phyloP scores from a whole-genome alignment of 2,113 vertebrate genomes.

The Spilogale gracilis region DNA sequence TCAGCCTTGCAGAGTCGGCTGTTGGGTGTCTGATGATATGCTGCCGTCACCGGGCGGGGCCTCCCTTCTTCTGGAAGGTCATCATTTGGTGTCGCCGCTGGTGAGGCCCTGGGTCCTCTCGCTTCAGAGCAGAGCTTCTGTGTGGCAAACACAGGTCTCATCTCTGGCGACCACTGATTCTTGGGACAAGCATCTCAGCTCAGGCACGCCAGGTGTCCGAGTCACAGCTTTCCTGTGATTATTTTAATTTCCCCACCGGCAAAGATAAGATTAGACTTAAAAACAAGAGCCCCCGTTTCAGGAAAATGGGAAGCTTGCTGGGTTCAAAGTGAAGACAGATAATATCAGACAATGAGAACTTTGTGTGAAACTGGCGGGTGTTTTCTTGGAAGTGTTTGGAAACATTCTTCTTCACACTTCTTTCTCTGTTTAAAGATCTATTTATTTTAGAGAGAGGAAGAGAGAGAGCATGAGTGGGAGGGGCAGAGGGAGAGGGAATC shows the following conservation, averaged over 20 bases:
- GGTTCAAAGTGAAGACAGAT: background rate
- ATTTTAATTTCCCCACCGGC: background rate
- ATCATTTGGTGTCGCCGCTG: rapidly evolving
- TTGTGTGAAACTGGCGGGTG: rapidly evolving
- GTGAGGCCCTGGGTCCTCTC: background rate
- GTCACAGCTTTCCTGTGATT: background rate
- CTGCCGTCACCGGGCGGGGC: background rate
- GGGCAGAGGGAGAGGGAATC: background rate
- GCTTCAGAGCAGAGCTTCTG: background rate
- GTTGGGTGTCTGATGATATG: rapidly evolving
- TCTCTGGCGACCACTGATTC: background rate
- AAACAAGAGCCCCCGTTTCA: background rate
- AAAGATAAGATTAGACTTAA: background rate
- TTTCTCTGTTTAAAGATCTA: background rate
- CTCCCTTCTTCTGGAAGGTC: too few relatives aligned
- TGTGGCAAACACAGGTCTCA: rapidly evolving
- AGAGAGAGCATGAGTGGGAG: background rate
- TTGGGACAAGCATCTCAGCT: background rate
- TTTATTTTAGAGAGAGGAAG: background rate
- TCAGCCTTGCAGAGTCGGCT: rapidly evolving
- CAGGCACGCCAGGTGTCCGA: background rate
- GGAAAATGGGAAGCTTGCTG: background rate
- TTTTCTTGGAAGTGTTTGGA: background rate
- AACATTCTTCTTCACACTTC: rapidly evolving
- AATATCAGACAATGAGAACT: rapidly evolving